Base-by-base conservation (phyloP, 2,888 invertebrate species). In the Drosophila macrospina region DNA sequence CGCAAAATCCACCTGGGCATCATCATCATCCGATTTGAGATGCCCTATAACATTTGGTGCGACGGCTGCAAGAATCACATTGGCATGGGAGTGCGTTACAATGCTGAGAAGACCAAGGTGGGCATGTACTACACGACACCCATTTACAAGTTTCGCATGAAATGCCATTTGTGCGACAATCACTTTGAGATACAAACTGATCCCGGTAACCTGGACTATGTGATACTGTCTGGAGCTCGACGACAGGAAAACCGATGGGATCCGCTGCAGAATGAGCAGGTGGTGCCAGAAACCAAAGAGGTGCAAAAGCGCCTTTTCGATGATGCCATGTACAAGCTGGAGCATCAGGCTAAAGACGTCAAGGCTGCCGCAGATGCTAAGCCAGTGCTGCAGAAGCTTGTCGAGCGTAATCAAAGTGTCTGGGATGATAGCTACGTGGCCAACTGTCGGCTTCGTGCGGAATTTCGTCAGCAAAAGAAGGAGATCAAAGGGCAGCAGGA, bases 21-120 rank as follows among this genome's bases (percentile, higher is more conserved):
- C 83, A 95, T 92, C 30, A 91, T 92, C 39, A 92, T 92, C 30
- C 95, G 99, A 47, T 99, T 99, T 93, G 99, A 99, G 93, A 98
- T 99, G 99, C 99, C 99, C 0, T 99, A 98, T 90, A 99, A 99
- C 92, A 99, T 99, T 83, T 99, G 99, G 99, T 99, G 99, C 85
- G 97, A 98, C 37, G 99, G 99, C 56, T 99, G 99, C 91, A 96
- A 96, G 73, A 99, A 98, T 93, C 99, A 99, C 90, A 98, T 99
- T 61, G 99, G 99, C 30, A 99, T 99, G 99, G 99, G 99, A 0
- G 99, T 99, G 0, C 94, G 99, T 51, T 99, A 99, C 91, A 99
- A 98, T 89, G 97, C 97, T 0, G 97, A 98, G 90, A 98, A 98
- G 92, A 97, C 94, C 0, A 98, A 97, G 74, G 93, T 98, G 52